A percentile compares a stretch with the other conserved stretches of the same genome.
phyloP scores from a whole-genome alignment of 1,140 invertebrate species.

The Anoplophora glabripennis region DNA sequence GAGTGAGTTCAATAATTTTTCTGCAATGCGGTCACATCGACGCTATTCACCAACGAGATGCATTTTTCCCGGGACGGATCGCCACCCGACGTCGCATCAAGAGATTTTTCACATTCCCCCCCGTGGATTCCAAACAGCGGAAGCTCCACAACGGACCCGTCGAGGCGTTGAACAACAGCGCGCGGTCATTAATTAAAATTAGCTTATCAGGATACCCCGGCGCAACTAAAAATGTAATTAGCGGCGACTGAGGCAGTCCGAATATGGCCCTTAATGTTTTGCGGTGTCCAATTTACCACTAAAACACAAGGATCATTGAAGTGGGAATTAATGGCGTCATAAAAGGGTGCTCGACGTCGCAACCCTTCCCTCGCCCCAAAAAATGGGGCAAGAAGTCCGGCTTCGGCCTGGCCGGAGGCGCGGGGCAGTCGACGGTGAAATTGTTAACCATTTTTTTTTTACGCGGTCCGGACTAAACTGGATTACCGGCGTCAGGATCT shows the following conservation, averaged over 20 bases:
- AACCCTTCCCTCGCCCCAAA: conserved; percentile 3
- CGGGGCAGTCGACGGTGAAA: too few relatives aligned
- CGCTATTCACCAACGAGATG: too few relatives aligned
- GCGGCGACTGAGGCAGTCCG: background rate
- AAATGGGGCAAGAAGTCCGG: background rate
- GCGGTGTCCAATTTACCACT: conserved; percentile 1
- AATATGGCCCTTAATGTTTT: background rate
- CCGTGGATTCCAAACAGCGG: too few relatives aligned
- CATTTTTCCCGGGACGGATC: too few relatives aligned
- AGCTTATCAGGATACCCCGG: background rate
- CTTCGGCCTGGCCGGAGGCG: background rate
- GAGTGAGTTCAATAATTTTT: too few relatives aligned
- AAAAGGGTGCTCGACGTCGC: conserved; percentile 6
- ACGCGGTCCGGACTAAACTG: too few relatives aligned
- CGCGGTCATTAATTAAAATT: background rate
- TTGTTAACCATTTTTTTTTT: too few relatives aligned
- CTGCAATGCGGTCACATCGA: too few relatives aligned
- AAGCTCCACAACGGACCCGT: too few relatives aligned
- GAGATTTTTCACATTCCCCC: too few relatives aligned
- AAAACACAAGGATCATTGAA: conserved; percentile 3
- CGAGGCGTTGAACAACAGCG: background rate
- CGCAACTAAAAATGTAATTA: background rate
- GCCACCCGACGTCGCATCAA: too few relatives aligned
- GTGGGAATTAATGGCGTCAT: conserved; percentile 5
- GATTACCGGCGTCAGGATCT: too few relatives aligned